Evolutionary conservation across 92 coral and sea anemone genomes (phyloP), one percentile per base, ranked within the genome.

Genomic region (Micromussa lordhowensis): DNA sequence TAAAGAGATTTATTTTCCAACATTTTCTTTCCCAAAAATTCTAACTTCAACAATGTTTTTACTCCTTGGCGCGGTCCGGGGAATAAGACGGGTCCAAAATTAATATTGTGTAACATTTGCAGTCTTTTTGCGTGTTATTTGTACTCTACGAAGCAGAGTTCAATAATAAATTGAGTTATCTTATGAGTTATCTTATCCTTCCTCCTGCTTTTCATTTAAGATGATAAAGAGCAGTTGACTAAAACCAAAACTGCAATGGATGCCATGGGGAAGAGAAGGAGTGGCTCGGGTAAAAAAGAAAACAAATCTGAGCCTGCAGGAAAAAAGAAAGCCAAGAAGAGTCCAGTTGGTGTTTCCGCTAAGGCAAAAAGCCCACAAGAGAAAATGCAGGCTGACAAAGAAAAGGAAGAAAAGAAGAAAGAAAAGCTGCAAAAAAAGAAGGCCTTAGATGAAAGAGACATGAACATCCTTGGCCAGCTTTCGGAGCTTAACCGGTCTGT

Each of bases 391-490:
- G 80, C 80, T 54, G 40, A 74, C 11, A 68, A 74, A 77, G 81
- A 84, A 84, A 84, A 72, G 64, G 89, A 90, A 70, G 89, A 84
- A 24, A 90, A 51, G 55, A 64, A 84, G 76, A 84, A 85, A 90
- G 85, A 90, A 57, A 84, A 84, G 72, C 19, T 71, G 69, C 74
- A 48, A 80, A 84, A 90, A 88, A 90, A 90, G 81, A 90, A 84
- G 81, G 92, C 92, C 61, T 80, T 90, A 48, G 92, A 84, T 78
- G 92, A 90, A 79, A 84, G 92, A 73, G 92, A 90, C 78, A 51
- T 90, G 74, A 90, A 90, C 80, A 54, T 90, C 66, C 86, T 90
- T 70, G 85, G 81, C 49, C 89, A 85, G 55, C 32, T 90, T 22
- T 78, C 86, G 24, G 80, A 84, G 75, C 81, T 90, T 26, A 90